Evolutionary conservation across 1,140 invertebrate species (phyloP).

Genomic region (Euura saliciscinereae): DNA sequence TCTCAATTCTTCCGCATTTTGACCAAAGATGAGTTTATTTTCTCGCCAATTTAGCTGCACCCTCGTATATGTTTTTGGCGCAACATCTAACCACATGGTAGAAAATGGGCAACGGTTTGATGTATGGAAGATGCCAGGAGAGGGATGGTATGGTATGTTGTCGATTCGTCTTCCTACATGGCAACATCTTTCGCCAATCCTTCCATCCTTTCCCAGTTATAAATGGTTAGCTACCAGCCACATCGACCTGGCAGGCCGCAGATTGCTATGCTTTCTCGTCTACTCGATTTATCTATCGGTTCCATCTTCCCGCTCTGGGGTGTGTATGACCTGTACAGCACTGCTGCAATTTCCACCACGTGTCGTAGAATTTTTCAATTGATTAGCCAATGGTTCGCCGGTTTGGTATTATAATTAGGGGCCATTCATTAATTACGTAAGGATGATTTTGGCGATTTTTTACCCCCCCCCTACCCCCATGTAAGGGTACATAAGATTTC

Average conservation of each 20-base stretch:
- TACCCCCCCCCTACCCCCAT: too few relatives aligned
- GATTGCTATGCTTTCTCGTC: conserved; percentile 4
- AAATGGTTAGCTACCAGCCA: not conserved
- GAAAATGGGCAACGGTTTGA: conserved; percentile 3
- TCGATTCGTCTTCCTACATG: conserved; percentile 2
- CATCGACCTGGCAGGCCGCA: conserved; percentile 6
- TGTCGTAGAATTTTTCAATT: too few relatives aligned
- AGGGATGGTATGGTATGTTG: not conserved
- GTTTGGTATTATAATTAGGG: too few relatives aligned
- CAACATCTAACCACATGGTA: conserved; percentile 5
- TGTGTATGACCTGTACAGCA: too few relatives aligned
- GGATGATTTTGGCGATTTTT: too few relatives aligned
- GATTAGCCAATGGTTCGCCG: too few relatives aligned
- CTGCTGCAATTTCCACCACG: too few relatives aligned
- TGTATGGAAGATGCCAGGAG: conserved; percentile 6
- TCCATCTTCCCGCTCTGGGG: not conserved
- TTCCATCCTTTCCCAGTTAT: conserved; percentile 7
- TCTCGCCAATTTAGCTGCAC: not conserved
- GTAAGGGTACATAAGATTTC: too few relatives aligned
- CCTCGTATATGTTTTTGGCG: not conserved
- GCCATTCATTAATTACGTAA: too few relatives aligned
- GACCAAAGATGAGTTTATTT: not conserved
- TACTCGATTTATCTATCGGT: conserved; percentile 5
- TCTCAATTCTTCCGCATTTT: too few relatives aligned
- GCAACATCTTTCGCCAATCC: conserved; percentile 6